Percentiles rank a stretch among this genome's conserved stretches.
Evolutionary conservation across 2,113 vertebrate species (phyloP).

Genomic region (Melanocharis versteri): DNA sequence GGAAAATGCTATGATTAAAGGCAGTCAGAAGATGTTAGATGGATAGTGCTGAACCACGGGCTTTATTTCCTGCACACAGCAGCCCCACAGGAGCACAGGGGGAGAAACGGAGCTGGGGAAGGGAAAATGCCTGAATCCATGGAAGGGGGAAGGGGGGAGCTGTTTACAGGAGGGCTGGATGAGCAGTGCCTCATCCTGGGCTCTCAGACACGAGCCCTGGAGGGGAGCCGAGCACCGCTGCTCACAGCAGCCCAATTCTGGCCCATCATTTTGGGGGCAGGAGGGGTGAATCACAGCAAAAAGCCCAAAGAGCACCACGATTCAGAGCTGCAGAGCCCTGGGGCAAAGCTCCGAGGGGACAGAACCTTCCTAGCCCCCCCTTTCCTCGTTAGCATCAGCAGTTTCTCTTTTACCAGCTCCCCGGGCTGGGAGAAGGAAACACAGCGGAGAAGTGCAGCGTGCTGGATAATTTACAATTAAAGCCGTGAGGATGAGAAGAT

Average conservation of each 20-base stretch:
- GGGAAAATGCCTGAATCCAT: background rate
- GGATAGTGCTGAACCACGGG: constrained; percentile 47
- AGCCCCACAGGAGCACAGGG: constrained; percentile 49
- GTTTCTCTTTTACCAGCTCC: background rate
- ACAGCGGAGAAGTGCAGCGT: background rate
- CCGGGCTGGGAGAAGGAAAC: background rate
- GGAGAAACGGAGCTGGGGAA: background rate
- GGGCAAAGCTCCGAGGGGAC: background rate
- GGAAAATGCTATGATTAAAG: constrained; percentile 69
- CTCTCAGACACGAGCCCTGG: background rate
- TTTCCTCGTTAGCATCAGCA: background rate
- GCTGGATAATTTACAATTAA: constrained; percentile 23
- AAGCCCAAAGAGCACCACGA: background rate
- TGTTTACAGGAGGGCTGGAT: background rate
- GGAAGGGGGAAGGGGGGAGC: background rate
- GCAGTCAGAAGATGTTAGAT: constrained; percentile 60
- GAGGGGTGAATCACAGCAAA: background rate
- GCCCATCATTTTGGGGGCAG: background rate
- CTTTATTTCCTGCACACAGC: constrained; percentile 25
- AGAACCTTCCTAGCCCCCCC: background rate
- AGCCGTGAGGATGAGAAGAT: background rate
- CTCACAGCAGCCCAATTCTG: background rate
- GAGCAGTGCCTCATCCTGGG: background rate
- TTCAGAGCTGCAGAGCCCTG: background rate
- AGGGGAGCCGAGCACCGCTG: background rate